These are phyloP conservation scores for Empidonax traillii DNA, from an alignment of 2,113 vertebrate genomes.

Conservation along the genomic window DNA sequence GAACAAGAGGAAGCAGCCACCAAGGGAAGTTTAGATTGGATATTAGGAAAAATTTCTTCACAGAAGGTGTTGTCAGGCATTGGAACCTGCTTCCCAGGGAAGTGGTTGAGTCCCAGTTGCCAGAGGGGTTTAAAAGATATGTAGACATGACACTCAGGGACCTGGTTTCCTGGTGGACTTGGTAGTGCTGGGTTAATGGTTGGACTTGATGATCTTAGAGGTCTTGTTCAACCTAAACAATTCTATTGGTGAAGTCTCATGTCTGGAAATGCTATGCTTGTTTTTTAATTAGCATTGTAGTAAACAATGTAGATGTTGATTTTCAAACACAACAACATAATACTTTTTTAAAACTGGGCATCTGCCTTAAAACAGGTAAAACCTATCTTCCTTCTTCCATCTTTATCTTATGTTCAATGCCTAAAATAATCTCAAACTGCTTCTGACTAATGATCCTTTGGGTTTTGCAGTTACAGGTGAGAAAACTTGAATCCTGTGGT, in stretches of 20 bases:
- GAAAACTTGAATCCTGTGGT: neutral
- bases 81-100: neutral
- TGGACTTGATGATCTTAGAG: neutral
- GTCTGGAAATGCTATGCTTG: neutral
- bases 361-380: neutral
- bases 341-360: neutral
- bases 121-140: neutral
- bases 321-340: neutral
- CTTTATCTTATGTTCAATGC: neutral
- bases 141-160: neutral
- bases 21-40: neutral
- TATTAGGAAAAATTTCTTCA: neutral
- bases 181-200: neutral
- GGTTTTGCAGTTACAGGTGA: neutral
- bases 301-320: neutral
- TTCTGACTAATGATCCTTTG: neutral
- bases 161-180: neutral
- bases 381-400: neutral
- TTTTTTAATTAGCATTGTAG: neutral
- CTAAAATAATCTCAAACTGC: neutral
- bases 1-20: neutral
- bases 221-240: neutral
- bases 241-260: neutral
- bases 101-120: neutral
- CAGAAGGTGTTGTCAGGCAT: neutral